Conservation (phyloP, 2,797 vertebrate genomes). For the Myiothlypis chrysogaster region DNA sequence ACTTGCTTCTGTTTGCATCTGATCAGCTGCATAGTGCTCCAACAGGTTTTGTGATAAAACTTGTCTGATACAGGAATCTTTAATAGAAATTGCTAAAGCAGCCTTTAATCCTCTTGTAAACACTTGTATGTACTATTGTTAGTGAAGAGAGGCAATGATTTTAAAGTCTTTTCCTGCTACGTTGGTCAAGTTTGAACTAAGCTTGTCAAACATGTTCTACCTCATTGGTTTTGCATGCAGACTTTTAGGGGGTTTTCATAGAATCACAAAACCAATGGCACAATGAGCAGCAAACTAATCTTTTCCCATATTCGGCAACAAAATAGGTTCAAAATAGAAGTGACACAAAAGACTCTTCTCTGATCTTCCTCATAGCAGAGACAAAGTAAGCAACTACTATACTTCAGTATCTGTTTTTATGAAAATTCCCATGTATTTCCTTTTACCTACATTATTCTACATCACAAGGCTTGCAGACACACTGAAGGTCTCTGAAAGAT, state of each 20-base stretch:
- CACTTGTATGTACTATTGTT: conserved; percentile 54
- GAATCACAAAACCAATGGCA: conserved; percentile 64
- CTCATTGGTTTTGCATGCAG: conserved; percentile 47
- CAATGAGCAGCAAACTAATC: conserved; percentile 45
- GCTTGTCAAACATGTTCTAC: conserved; percentile 65
- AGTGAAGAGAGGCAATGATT: conserved; percentile 52
- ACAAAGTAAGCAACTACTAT: background rate
- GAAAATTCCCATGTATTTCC: background rate
- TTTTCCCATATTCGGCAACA: conserved; percentile 29
- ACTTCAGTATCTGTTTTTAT: background rate
- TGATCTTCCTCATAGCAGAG: background rate
- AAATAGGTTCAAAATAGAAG: conserved; percentile 37
- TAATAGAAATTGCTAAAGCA: background rate
- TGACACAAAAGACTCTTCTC: background rate
- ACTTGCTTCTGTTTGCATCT: conserved; percentile 12
- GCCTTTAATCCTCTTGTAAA: conserved; percentile 64
- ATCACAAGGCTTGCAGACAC: background rate
- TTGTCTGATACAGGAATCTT: conserved; percentile 13
- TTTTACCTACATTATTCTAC: conserved; percentile 13
- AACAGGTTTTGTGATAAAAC: conserved; percentile 29
- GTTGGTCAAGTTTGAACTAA: conserved; percentile 36
- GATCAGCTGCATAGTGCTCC: conserved; percentile 6
- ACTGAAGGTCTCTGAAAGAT: conserved; percentile 11
- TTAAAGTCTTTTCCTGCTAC: conserved; percentile 48
- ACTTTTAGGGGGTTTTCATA: conserved; percentile 53